Evolutionary conservation across 2,888 invertebrate genomes (phyloP).

Genomic region (Coecobrya sp.): DNA sequence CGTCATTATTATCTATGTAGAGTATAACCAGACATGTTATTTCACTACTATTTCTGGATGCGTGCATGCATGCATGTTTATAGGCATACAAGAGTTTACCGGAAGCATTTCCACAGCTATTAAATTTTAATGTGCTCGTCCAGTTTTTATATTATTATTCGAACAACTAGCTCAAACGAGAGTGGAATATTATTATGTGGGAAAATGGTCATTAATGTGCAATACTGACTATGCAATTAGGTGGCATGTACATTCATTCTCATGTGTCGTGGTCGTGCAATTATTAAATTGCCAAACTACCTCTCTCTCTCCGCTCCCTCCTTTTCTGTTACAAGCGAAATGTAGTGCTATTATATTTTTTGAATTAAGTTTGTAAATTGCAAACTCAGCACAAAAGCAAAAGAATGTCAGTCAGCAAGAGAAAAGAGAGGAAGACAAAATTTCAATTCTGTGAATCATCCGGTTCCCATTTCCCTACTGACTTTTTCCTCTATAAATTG

Average conservation of each 20-base stretch:
- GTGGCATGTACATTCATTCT: background rate
- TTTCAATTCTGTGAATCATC: constrained; percentile 65
- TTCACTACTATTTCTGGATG: background rate
- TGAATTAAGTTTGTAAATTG: constrained; percentile 49
- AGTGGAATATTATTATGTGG: constrained; percentile 52
- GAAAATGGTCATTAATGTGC: constrained; percentile 60
- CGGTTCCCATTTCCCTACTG: background rate
- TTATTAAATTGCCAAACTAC: constrained; percentile 1
- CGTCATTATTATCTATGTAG: background rate
- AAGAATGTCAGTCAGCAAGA: background rate
- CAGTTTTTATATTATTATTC: constrained; percentile 38
- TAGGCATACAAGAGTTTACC: constrained; percentile 16
- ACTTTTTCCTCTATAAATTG: background rate
- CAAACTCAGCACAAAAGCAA: constrained; percentile 40
- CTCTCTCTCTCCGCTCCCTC: background rate
- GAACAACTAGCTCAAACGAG: constrained; percentile 36
- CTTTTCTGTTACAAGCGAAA: background rate
- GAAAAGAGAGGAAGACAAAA: constrained; percentile 26
- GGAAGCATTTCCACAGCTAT: constrained; percentile 77
- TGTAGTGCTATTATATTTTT: background rate
- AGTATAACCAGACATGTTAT: no score
- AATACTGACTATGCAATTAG: constrained; percentile 6
- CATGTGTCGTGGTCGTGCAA: background rate
- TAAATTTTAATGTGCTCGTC: constrained; percentile 61
- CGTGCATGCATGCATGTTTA: background rate